These are phyloP conservation scores for Holotrichia oblita DNA, from an alignment of 1,140 invertebrate species.

Conservation along the genomic window DNA sequence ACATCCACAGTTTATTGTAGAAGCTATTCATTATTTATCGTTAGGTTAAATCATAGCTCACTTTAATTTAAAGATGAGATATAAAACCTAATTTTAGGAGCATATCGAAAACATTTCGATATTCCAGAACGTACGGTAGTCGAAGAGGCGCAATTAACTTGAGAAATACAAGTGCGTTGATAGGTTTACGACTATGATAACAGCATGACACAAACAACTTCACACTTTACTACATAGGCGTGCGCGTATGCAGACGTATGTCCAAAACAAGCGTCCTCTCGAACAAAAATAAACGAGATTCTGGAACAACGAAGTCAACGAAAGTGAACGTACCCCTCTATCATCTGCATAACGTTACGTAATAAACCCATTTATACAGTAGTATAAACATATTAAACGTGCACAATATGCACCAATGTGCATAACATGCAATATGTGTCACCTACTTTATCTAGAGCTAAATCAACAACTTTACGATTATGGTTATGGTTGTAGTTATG, in stretches of 20 bases:
- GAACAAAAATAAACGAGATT: conserved; percentile 3
- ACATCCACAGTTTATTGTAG: too few species aligned
- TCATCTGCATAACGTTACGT: conserved; percentile 4
- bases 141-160: conserved; percentile 16
- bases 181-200: conserved; percentile 23
- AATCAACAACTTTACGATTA: background rate
- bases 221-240: background rate
- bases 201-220: conserved; percentile 23
- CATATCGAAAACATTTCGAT: background rate
- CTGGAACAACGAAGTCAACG: background rate
- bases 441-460: background rate
- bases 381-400: background rate
- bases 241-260: background rate
- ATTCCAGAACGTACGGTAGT: background rate
- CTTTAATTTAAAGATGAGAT: background rate
- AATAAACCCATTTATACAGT: background rate
- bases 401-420: background rate
- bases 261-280: background rate
- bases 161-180: conserved; percentile 28
- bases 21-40: too few species aligned
- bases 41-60: too few species aligned
- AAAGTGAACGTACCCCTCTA: conserved; percentile 9
- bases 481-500: background rate
- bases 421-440: conserved; percentile 1
- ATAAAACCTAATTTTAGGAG: background rate